A percentile compares a stretch with the other conserved stretches of the same genome.
Conservation (phyloP, 2,888 invertebrate genomes). For the Yponomeuta malinellus region DNA sequence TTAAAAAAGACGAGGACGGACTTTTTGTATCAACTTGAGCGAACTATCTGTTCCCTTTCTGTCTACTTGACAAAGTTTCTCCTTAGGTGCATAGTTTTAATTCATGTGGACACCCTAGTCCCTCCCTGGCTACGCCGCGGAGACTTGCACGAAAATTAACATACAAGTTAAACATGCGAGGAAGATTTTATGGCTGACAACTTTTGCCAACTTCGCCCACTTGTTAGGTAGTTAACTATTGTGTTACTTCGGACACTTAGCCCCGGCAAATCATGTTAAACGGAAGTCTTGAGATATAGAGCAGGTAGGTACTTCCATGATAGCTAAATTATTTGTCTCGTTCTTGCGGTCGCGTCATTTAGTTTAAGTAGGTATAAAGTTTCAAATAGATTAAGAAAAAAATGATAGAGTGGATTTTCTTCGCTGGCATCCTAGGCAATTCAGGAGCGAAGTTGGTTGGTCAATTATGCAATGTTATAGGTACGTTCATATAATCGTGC, state of each 20-base stretch:
- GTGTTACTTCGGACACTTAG: not conserved
- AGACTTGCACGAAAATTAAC: constrained; percentile 11
- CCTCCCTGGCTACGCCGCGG: not conserved
- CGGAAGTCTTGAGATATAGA: not conserved
- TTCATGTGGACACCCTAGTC: constrained; percentile 4
- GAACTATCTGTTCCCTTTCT: not conserved
- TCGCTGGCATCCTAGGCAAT: too few relatives aligned
- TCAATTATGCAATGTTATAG: too few relatives aligned
- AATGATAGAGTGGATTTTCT: too few relatives aligned
- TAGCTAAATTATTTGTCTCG: too few relatives aligned
- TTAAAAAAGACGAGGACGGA: too few relatives aligned
- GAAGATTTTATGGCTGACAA: constrained; percentile 4
- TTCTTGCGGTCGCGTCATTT: too few relatives aligned
- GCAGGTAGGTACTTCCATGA: not conserved
- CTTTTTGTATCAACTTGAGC: not conserved
- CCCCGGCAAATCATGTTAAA: not conserved
- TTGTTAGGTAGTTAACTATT: not conserved
- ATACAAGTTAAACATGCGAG: constrained; percentile 1
- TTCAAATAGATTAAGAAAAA: too few relatives aligned
- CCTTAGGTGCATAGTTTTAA: constrained; percentile 25
- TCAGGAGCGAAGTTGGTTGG: too few relatives aligned
- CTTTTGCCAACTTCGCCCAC: constrained; percentile 3
- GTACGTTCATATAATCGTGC: too few relatives aligned
- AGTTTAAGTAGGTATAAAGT: too few relatives aligned
- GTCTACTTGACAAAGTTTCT: not conserved